Conservation (phyloP, 2,888 invertebrate genomes). For the Diogma glabrata region DNA sequence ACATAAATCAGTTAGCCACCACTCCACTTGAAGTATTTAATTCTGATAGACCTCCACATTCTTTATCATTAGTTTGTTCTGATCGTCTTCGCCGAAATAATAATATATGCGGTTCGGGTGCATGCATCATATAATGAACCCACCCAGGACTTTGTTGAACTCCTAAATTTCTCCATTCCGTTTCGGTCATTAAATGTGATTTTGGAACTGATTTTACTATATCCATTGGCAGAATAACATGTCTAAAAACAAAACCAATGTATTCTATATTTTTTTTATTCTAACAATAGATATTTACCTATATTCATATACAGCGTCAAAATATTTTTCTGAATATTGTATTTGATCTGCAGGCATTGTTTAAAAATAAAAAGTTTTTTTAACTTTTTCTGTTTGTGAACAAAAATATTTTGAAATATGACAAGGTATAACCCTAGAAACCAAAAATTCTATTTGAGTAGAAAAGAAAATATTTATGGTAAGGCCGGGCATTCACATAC, state of each 20-base stretch:
- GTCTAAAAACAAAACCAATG: conserved; percentile 42
- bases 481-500: no score
- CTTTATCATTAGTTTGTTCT: conserved; percentile 3
- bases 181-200: conserved; percentile 84
- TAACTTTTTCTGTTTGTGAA: no score
- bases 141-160: conserved; percentile 85
- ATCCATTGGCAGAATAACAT: conserved; percentile 81
- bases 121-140: conserved; percentile 83
- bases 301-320: conserved; percentile 78
- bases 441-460: no score
- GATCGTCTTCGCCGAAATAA: conserved; percentile 54
- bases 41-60: no score
- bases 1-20: no score
- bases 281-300: conserved; percentile 46
- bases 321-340: conserved; percentile 86
- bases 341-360: conserved; percentile 76
- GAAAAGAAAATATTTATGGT: no score
- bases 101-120: conserved; percentile 81
- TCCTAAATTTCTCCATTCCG: conserved; percentile 89
- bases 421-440: no score
- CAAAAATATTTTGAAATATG: no score
- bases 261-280: neutral
- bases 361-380: no score
- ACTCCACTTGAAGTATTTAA: no score
- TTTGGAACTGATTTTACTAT: conserved; percentile 76